A percentile compares a stretch with the other conserved stretches of the same genome.
These are phyloP conservation scores for Miopithecus talapoin DNA, from an alignment of 2,797 vertebrate species.

Conservation along the genomic window DNA sequence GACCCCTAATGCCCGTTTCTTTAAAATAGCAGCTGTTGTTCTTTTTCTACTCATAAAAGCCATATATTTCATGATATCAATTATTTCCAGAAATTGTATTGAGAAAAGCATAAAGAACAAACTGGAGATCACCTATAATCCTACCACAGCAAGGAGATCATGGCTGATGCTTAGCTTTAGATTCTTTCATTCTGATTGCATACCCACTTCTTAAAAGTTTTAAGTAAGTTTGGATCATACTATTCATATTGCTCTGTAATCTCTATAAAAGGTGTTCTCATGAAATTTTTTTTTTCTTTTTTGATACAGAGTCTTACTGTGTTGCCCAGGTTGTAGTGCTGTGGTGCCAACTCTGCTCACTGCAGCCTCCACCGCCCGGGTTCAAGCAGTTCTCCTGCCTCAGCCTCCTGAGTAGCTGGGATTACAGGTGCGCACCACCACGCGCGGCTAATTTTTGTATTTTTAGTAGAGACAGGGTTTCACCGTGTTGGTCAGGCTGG, in stretches of 20 bases:
- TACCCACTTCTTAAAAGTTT: background rate
- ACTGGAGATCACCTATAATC: background rate
- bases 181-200: background rate
- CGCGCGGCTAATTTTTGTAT: too few relatives aligned
- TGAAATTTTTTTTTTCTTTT: background rate
- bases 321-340: too few relatives aligned
- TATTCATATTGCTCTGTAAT: background rate
- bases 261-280: background rate
- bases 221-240: background rate
- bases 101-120: background rate
- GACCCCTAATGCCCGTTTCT: background rate
- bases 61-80: background rate
- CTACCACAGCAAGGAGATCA: too few relatives aligned
- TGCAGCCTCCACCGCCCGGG: accelerated
- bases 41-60: background rate
- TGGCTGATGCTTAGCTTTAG: background rate
- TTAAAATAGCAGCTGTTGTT: background rate
- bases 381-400: too few relatives aligned
- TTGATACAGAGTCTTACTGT: background rate
- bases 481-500: too few relatives aligned
- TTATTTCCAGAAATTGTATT: background rate
- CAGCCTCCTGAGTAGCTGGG: too few relatives aligned
- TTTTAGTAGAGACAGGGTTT: too few relatives aligned
- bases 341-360: too few relatives aligned
- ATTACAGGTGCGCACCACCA: too few relatives aligned